Conservation (phyloP, 2,113 vertebrate species). For the Megaceryle maxima region DNA sequence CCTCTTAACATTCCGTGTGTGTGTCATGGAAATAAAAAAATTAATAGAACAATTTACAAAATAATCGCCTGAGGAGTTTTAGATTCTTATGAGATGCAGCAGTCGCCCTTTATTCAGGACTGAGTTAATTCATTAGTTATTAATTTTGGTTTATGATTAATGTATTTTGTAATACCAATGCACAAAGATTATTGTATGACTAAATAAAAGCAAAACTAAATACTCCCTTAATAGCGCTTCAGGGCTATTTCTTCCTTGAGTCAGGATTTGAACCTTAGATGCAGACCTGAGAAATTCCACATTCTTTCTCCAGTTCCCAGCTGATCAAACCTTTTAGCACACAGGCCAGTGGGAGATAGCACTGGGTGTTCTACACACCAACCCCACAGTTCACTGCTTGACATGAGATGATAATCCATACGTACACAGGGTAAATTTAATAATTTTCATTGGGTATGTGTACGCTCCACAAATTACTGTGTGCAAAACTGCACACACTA, state of each 20-base stretch:
- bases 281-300: background rate
- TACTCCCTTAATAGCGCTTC: background rate
- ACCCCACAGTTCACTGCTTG: background rate
- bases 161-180: background rate
- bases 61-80: background rate
- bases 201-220: background rate
- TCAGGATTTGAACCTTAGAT: background rate
- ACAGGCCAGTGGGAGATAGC: background rate
- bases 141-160: background rate
- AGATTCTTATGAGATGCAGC: background rate
- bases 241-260: background rate
- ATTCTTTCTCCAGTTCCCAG: background rate
- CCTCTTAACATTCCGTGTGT: fast-evolving
- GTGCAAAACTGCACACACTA: background rate
- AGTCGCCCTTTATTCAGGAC: background rate
- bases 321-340: background rate
- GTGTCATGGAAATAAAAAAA: background rate
- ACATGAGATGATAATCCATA: background rate
- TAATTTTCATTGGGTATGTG: background rate
- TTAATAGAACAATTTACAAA: background rate
- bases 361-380: background rate
- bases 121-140: background rate
- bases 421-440: no score
- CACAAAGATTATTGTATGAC: background rate
- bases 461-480: background rate